Percentiles rank a stretch among this genome's conserved stretches.
These are phyloP conservation scores for human DNA, from an alignment of 2,113 vertebrate genomes.

Conservation along the genomic window GRCh38 chr4:2471001-2471500, in stretches of 20 bases:
- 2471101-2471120: neutral
- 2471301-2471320: neutral
- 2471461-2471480: neutral
- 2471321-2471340: neutral
- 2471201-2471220: too few species aligned
- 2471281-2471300: too few species aligned
- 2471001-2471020: neutral
- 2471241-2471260: too few species aligned
- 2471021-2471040: neutral
- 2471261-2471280: too few species aligned
- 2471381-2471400: neutral
- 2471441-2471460: neutral
- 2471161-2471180: too few species aligned
- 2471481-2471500: too few species aligned
- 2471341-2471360: neutral
- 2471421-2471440: neutral
- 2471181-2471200: too few species aligned
- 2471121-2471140: too few species aligned
- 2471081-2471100: neutral
- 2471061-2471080: neutral
- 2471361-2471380: neutral
- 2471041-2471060: neutral
- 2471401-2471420: neutral
- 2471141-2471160: too few species aligned
- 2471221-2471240: too few species aligned